Conservation (phyloP, 2,113 vertebrate genomes). For the Aegithalos caudatus region DNA sequence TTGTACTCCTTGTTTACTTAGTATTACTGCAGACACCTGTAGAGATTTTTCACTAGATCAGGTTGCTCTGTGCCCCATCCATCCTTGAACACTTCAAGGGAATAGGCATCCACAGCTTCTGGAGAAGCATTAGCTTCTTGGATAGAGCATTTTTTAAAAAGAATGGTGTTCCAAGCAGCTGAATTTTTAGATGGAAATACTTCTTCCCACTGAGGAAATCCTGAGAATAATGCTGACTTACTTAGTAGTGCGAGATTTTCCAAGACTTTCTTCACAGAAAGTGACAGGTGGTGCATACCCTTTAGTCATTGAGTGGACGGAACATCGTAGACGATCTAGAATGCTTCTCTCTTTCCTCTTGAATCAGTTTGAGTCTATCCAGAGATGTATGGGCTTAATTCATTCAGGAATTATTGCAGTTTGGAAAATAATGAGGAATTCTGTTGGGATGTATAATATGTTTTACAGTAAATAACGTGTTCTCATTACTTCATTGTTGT, state of each 20-base stretch:
- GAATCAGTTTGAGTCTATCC: neutral
- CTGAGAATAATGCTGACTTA: neutral
- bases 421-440: neutral
- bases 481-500: neutral
- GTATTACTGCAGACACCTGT: neutral
- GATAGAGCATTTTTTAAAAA: neutral
- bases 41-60: neutral
- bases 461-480: neutral
- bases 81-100: neutral
- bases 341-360: neutral
- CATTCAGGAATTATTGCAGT: neutral
- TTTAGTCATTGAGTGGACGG: neutral
- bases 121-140: neutral
- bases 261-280: neutral
- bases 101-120: neutral
- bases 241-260: neutral
- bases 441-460: neutral
- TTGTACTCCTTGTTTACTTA: neutral
- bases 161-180: neutral
- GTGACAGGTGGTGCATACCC: neutral
- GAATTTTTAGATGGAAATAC: neutral
- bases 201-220: neutral
- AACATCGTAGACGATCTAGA: accelerated
- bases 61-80: neutral
- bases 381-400: neutral